Evolutionary conservation across 2,888 invertebrate genomes (phyloP).

Genomic region (Campoplex capitator): DNA sequence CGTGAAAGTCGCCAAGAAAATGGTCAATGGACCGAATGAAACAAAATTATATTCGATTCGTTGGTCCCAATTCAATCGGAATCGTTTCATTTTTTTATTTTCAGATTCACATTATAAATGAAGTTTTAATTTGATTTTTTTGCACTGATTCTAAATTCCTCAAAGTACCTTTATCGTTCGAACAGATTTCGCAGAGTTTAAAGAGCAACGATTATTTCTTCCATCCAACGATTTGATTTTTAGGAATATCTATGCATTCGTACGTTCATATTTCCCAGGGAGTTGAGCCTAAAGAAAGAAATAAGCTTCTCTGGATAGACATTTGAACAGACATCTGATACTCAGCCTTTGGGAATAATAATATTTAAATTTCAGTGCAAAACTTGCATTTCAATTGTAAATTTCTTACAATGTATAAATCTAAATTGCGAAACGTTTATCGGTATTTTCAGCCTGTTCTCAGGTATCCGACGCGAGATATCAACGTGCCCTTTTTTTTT

Average conservation of each 20-base stretch:
- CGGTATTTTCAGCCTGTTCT: conserved; percentile 7
- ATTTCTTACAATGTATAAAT: conserved; percentile 7
- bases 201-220: neutral
- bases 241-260: neutral
- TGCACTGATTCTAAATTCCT: neutral
- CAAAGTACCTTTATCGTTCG: neutral
- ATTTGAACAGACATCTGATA: neutral
- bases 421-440: conserved; percentile 31
- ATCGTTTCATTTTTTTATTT: neutral
- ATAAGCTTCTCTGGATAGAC: neutral
- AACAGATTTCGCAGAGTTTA: neutral
- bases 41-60: neutral
- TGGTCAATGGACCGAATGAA: neutral
- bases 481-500: neutral
- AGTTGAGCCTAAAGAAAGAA: neutral
- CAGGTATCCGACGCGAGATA: conserved; percentile 3
- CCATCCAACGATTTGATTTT: neutral
- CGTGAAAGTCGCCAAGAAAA: conserved; percentile 6
- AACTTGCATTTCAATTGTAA: conserved; percentile 2
- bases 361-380: conserved; percentile 17
- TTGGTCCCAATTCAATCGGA: neutral
- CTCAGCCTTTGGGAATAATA: neutral
- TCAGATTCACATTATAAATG: too few relatives aligned
- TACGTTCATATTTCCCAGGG: neutral
- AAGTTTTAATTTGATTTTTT: neutral